Conservation (phyloP, 2,113 vertebrate genomes). For the Ifrita kowaldi region DNA sequence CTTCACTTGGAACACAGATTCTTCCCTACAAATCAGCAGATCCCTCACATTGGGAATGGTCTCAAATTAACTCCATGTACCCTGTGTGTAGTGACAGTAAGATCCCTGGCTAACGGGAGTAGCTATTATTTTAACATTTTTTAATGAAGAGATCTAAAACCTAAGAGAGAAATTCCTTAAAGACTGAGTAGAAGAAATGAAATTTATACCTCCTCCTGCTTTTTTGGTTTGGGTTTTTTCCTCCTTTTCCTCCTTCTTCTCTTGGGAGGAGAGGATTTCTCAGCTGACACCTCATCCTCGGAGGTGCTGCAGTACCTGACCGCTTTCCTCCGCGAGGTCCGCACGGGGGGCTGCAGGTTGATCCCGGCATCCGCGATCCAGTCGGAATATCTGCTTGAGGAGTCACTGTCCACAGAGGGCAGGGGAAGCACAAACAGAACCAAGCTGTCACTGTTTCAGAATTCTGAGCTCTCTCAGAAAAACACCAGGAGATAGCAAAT, state of each 20-base stretch:
- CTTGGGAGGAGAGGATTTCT: constrained; percentile 76
- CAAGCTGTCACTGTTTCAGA: background rate
- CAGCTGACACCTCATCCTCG: constrained; percentile 82
- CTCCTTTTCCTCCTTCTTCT: constrained; percentile 67
- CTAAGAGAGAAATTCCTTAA: background rate
- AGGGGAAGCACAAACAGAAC: background rate
- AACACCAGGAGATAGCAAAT: background rate
- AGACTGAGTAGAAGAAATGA: background rate
- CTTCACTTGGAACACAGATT: background rate
- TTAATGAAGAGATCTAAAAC: background rate
- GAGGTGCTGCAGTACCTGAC: constrained; percentile 82
- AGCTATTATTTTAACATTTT: background rate
- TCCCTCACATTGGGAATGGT: background rate
- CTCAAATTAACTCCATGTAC: background rate
- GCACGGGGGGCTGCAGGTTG: constrained; percentile 84
- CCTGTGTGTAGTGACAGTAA: background rate
- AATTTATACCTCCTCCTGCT: constrained; percentile 51
- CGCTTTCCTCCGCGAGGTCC: constrained; percentile 76
- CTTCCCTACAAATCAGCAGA: background rate
- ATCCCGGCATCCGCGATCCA: constrained; percentile 93
- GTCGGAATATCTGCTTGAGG: constrained; percentile 91
- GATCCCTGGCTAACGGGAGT: background rate
- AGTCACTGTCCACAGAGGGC: constrained; percentile 70
- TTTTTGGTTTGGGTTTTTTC: constrained; percentile 68
- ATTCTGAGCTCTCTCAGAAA: background rate